Evolutionary conservation across 2,113 vertebrate genomes (phyloP), one percentile per base, ranked within the genome.

Genomic region (Reinhardtius hippoglossoides): DNA sequence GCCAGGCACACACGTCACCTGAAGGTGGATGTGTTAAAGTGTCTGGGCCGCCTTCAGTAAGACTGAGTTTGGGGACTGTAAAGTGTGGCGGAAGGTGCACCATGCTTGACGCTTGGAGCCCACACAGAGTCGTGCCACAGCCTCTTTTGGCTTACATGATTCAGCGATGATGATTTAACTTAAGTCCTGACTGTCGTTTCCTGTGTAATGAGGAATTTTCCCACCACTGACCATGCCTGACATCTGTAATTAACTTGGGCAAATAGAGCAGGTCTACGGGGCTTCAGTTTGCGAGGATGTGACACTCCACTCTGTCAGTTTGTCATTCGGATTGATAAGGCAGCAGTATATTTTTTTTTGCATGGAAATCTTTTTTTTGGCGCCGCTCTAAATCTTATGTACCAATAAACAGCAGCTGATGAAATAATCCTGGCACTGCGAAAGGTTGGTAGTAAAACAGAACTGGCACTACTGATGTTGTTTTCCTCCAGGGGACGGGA

Each of bases 161-260:
- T 67, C 46, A 78, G 69, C 64, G 58, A 73, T 76, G 58, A 73
- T 76, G 67, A 76, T 73, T 71, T 68, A 65, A 78, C 73, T 58
- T 40, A 31, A 77, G 20, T 40, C 50, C 71, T 82, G 60, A 66
- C 67, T 73, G 75, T 84, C 76, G 71, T 71, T 84, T 80, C 50
- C 73, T 18, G 10, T 67, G 61, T 81, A 75, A 84, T 86, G 83
- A 85, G 66, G 24, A 81, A 50, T 69, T 73, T 70, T 76, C 27
- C 73, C 78, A 62, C 76, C 50, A 46, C 74, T 86, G 80, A 74
- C 76, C 89, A 87, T 78, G 81, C 77, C 82, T 85, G 88, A 80
- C 77, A 75, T 66, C 23, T 84, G 72, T 87, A 80, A 84, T 89
- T 89, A 85, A 80, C 72, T 74, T 46, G 62, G 37, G 61, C 62